Evolutionary conservation across 1,140 invertebrate genomes (phyloP).

Genomic region (Apis dorsata): DNA sequence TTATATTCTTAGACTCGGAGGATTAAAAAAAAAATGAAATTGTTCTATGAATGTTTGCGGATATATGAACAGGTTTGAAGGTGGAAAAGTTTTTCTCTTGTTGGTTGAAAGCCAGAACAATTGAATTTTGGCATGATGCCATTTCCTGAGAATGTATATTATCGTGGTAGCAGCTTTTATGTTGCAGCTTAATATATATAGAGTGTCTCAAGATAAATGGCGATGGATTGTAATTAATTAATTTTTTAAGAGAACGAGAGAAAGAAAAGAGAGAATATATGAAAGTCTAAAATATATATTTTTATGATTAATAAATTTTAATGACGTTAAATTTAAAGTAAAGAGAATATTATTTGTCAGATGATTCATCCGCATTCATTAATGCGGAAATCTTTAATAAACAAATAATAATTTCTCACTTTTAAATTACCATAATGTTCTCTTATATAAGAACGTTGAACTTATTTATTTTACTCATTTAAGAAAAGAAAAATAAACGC

Average conservation of each 20-base stretch:
- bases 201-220: neutral
- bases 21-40: neutral
- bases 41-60: constrained; percentile 16
- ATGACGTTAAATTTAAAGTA: too few relatives aligned
- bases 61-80: neutral
- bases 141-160: constrained; percentile 9
- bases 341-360: neutral
- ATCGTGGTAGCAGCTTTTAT: neutral
- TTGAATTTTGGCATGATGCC: constrained; percentile 14
- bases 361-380: neutral
- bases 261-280: too few relatives aligned
- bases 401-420: neutral
- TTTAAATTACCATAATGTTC: neutral
- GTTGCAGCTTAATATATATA: constrained; percentile 15
- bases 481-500: neutral
- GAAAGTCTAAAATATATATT: too few relatives aligned
- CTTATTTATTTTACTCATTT: neutral
- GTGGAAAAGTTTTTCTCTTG: constrained; percentile 10
- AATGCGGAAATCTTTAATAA: neutral
- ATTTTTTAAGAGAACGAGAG: neutral
- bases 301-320: too few relatives aligned
- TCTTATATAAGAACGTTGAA: neutral
- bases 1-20: neutral
- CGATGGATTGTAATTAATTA: neutral
- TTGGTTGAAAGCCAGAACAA: constrained; percentile 18